Conservation (phyloP, 2,888 invertebrate species). For the Celastrina argiolus region DNA sequence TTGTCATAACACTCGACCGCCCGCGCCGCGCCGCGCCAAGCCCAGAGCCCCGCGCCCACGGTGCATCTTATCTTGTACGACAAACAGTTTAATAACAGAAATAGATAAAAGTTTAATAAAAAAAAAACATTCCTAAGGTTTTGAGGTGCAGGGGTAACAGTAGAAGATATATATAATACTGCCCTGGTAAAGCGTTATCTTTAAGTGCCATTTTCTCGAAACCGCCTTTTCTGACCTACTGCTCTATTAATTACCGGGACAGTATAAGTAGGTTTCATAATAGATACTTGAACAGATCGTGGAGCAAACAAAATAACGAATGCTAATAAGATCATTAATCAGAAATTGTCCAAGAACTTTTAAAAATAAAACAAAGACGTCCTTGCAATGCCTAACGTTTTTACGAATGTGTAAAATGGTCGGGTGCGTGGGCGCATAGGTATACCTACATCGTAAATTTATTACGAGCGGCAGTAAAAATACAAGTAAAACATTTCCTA, state of each 20-base stretch:
- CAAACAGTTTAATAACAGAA: constrained; percentile 1
- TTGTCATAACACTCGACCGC: constrained; percentile 55
- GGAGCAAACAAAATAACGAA: too few species aligned
- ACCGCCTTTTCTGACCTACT: too few species aligned
- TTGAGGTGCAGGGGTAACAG: neutral
- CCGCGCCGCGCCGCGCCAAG: constrained; percentile 38
- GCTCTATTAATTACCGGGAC: too few species aligned
- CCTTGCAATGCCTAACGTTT: constrained; percentile 49
- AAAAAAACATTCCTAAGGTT: neutral
- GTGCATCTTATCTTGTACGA: constrained; percentile 16
- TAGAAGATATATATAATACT: too few species aligned
- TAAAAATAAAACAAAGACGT: constrained; percentile 34
- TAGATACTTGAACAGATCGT: neutral
- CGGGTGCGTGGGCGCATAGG: constrained; percentile 61
- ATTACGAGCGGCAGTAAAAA: constrained; percentile 68
- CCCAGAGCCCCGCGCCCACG: constrained; percentile 27
- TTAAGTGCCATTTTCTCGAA: too few species aligned
- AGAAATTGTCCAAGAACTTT: neutral
- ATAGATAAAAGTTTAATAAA: too few species aligned
- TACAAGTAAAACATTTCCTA: constrained; percentile 72
- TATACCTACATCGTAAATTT: constrained; percentile 68
- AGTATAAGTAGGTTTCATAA: too few species aligned
- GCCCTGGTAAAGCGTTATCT: too few species aligned
- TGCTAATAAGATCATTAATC: neutral
- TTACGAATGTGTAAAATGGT: constrained; percentile 52